Conservation (phyloP, 2,888 invertebrate species). For the Latrodectus hesperus region DNA sequence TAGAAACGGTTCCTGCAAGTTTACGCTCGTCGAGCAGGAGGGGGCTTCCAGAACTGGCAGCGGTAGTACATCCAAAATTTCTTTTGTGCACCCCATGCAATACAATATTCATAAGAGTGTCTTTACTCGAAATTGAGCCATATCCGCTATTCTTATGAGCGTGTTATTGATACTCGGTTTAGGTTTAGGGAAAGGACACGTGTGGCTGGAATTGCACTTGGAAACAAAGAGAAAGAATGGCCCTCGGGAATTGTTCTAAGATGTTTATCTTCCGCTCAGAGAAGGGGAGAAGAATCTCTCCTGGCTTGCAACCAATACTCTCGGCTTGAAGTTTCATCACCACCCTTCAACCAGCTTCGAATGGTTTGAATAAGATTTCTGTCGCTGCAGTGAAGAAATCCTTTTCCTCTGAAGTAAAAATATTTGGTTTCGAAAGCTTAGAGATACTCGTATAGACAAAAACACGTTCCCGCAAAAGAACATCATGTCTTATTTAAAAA, state of each 20-base stretch:
- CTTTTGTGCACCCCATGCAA: constrained; percentile 31
- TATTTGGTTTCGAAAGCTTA: too few relatives aligned
- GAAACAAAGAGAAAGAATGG: constrained; percentile 19
- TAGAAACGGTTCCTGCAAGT: constrained; percentile 16
- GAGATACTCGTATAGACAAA: too few relatives aligned
- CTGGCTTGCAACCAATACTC: background rate
- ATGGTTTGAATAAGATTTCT: too few relatives aligned
- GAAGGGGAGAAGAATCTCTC: background rate
- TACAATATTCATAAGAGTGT: constrained; percentile 64
- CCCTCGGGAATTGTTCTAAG: background rate
- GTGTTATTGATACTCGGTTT: constrained; percentile 46
- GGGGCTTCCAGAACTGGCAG: constrained; percentile 11
- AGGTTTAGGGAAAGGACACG: background rate
- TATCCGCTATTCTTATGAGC: constrained; percentile 46
- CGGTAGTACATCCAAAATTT: constrained; percentile 36
- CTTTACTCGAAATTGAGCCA: constrained; percentile 44
- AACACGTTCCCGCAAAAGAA: too few relatives aligned
- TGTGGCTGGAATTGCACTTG: constrained; percentile 28
- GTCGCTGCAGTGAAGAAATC: too few relatives aligned
- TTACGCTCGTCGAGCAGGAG: background rate
- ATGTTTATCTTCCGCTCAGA: background rate
- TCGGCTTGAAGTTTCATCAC: too few relatives aligned
- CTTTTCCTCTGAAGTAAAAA: too few relatives aligned
- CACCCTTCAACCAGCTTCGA: too few relatives aligned
- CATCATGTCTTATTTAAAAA: too few relatives aligned